Evolutionary conservation across 2,797 vertebrate genomes (phyloP), one percentile per base, ranked within the genome.

Genomic region (Poliocrania exsul): DNA sequence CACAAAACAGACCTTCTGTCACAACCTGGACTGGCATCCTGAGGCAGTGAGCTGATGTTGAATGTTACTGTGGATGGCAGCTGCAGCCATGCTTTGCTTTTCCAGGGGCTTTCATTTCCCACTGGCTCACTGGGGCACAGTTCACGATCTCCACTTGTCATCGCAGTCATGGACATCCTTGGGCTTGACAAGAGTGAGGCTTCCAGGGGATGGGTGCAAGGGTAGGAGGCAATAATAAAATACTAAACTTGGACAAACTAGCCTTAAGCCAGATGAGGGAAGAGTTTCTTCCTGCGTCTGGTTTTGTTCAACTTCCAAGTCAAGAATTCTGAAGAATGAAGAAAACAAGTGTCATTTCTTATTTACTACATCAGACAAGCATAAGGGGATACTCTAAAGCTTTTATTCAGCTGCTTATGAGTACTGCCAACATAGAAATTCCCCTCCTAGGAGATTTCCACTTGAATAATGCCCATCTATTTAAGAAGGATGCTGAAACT

Each of bases 271-370:
- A 90, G 73, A 82, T 31, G 71, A 51, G 17, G 35, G 23, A 95
- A 94, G n/a, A 61, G 38, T 38, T 53, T 95, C 89, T 77, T 92
- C 85, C 57, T 61, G 21, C 0, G 3, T 72, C 86, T 84, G 58
- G 66, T 79, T 70, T 88, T 81, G 47, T 64, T 91, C 54, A 78
- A 38, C 19, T 86, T 92, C 72, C 74, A 90, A 87, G 69, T 66
- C 38, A 58, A 61, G 25, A 67, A 79, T 73, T 88, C 96, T 97
- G 79, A 86, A 77, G 65, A 88, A 84, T 91, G 35, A 94, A 42
- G 16, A 64, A 83, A 80, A 82, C 26, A 20, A 47, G 14, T 16
- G 37, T 87, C 11, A 92, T 58, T 91, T 91, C 61, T 40, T 70
- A 90, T 82, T 85, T 86, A 95, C 50, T 31, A 20, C n/a, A 70